Evolutionary conservation across 2,888 invertebrate species (phyloP).

Genomic region (Uropetala carovei): DNA sequence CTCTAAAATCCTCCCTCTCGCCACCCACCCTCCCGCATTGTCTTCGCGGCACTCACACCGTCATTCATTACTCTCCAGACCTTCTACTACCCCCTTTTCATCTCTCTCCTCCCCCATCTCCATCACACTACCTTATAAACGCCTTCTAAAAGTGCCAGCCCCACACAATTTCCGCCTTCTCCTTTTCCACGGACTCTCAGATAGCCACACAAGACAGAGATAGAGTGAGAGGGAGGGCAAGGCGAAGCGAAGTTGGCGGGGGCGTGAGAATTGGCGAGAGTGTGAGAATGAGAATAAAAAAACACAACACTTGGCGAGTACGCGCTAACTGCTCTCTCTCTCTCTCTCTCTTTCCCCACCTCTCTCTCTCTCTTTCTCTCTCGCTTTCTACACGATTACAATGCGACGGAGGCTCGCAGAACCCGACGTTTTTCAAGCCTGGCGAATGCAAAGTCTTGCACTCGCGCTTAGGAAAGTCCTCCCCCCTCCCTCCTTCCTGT

Average conservation of each 20-base stretch:
- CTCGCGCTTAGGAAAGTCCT: neutral
- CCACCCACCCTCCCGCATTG: neutral
- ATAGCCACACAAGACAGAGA: neutral
- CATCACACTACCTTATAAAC: neutral
- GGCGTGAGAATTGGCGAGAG: slow-evolving; percentile 18
- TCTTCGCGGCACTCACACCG: slow-evolving; percentile 9
- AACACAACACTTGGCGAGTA: slow-evolving; percentile 4
- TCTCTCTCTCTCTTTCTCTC: neutral
- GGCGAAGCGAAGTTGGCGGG: neutral
- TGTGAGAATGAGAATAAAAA: neutral
- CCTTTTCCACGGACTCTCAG: neutral
- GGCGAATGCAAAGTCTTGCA: neutral
- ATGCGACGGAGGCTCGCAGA: neutral
- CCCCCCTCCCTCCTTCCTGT: neutral
- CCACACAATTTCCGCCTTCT: neutral
- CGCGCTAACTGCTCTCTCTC: slow-evolving; percentile 12
- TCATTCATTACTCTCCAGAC: slow-evolving; percentile 18
- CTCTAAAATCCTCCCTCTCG: neutral
- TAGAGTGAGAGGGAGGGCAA: neutral
- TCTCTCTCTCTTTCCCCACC: neutral
- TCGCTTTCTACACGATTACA: neutral
- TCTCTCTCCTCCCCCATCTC: neutral
- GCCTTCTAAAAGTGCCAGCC: slow-evolving; percentile 20
- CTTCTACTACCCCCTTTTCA: neutral
- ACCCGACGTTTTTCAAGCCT: neutral